Conservation (phyloP, 2,113 vertebrate species). For the Kryptolebias marmoratus region DNA sequence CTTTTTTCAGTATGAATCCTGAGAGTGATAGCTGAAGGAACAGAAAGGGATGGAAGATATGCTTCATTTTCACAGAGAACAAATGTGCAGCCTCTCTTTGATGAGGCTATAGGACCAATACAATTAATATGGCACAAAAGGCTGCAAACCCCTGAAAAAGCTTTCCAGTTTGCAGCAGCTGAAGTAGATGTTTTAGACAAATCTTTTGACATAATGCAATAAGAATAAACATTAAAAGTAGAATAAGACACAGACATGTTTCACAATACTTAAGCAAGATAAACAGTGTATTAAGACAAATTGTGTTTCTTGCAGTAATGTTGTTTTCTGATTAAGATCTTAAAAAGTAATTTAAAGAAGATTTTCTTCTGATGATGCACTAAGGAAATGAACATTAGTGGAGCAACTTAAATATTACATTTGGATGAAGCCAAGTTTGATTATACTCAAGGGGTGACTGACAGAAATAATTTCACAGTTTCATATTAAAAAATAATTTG, state of each 20-base stretch:
- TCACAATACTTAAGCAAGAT: too few relatives aligned
- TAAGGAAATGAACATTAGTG: neutral
- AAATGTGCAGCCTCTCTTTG: neutral
- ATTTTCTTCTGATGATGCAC: neutral
- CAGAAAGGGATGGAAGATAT: slow-evolving; percentile 39
- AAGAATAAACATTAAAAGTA: too few relatives aligned
- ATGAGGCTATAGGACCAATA: slow-evolving; percentile 24
- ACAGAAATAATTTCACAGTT: too few relatives aligned
- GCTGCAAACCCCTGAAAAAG: slow-evolving; percentile 18
- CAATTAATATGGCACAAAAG: slow-evolving; percentile 50
- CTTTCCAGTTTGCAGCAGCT: slow-evolving; percentile 18
- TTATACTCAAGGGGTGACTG: too few relatives aligned
- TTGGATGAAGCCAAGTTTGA: neutral
- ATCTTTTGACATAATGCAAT: neutral
- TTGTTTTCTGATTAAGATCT: neutral
- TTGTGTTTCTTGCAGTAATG: too few relatives aligned
- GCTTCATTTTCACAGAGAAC: neutral
- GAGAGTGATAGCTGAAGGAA: slow-evolving; percentile 34
- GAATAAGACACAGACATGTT: too few relatives aligned
- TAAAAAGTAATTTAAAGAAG: neutral
- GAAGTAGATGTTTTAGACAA: neutral
- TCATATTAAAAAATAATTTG: too few relatives aligned
- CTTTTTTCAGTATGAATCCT: slow-evolving; percentile 5
- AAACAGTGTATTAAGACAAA: too few relatives aligned
- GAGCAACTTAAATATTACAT: neutral